Percentiles rank a stretch among this genome's conserved stretches.
Conservation (phyloP, 2,797 vertebrate genomes). For the Paramormyrops hopkinsi region DNA sequence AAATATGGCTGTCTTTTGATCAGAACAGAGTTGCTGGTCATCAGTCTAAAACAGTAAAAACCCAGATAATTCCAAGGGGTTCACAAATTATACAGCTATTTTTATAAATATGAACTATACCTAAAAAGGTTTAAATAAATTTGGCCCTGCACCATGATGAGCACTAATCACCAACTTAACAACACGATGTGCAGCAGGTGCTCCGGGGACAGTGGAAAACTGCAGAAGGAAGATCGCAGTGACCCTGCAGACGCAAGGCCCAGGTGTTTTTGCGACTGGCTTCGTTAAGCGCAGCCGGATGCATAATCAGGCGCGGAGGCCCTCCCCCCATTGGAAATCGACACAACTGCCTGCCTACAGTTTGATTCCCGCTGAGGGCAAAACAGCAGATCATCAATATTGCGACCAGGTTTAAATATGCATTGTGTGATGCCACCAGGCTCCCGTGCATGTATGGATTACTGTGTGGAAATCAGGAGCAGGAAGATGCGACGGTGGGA, state of each 20-base stretch:
- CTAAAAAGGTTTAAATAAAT: not conserved
- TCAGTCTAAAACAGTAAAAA: not conserved
- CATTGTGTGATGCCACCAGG: constrained; percentile 22
- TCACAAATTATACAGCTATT: not conserved
- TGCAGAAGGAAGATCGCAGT: constrained; percentile 18
- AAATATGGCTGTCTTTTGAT: not conserved
- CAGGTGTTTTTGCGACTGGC: constrained; percentile 24
- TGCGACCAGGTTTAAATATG: constrained; percentile 33
- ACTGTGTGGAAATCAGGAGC: constrained; percentile 23
- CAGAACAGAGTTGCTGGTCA: not conserved
- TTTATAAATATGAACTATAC: not conserved
- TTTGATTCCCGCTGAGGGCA: constrained; percentile 26
- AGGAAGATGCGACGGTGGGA: not conserved
- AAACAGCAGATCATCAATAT: constrained; percentile 34
- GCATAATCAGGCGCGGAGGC: constrained; percentile 37
- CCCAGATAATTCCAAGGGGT: not conserved
- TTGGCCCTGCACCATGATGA: not conserved
- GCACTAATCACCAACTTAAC: not conserved
- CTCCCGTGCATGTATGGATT: constrained; percentile 10
- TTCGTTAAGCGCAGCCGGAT: constrained; percentile 41
- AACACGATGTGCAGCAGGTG: not conserved
- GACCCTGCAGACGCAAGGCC: not conserved
- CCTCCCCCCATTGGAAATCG: not conserved
- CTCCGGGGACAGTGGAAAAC: not conserved
- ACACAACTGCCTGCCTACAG: constrained; percentile 24